phyloP scores from a whole-genome alignment of 2,888 invertebrate species.

The Ypsolopha scabrella region DNA sequence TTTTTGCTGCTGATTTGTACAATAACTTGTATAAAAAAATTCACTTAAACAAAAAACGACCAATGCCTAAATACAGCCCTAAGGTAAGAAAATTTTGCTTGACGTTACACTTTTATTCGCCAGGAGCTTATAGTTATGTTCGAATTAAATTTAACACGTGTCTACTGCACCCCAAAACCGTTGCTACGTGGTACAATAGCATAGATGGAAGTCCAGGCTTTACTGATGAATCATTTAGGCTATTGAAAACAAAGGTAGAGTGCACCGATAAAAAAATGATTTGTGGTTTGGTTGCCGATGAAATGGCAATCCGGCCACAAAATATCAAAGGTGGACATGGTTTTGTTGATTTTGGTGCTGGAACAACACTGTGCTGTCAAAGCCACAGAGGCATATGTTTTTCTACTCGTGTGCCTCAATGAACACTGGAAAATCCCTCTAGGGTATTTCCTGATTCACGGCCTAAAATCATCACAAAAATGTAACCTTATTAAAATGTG shows the following conservation, averaged over 20 bases:
- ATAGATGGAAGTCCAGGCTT: conserved; percentile 21
- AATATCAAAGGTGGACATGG: conserved; percentile 12
- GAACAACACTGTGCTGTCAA: not conserved
- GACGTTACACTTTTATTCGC: too few species aligned
- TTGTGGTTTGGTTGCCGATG: conserved; percentile 17
- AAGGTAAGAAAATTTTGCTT: too few species aligned
- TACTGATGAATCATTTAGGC: conserved; percentile 15
- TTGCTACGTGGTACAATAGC: conserved; percentile 17
- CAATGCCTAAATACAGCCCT: too few species aligned
- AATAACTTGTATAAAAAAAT: too few species aligned
- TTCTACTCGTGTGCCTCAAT: conserved; percentile 18
- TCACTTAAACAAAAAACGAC: too few species aligned
- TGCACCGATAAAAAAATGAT: conserved; percentile 9
- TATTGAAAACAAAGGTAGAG: conserved; percentile 12
- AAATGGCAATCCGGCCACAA: conserved; percentile 18
- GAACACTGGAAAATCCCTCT: conserved; percentile 21
- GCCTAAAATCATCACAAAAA: conserved; percentile 14
- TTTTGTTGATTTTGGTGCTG: conserved; percentile 13
- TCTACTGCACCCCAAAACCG: conserved; percentile 20
- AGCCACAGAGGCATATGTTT: conserved; percentile 15
- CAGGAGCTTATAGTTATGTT: too few species aligned
- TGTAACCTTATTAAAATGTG: conserved; percentile 11
- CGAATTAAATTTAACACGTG: not conserved
- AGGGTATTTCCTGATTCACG: conserved; percentile 20
- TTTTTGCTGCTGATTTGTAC: too few species aligned